Evolutionary conservation across 2,113 vertebrate genomes (phyloP).

Genomic region (Phodopus roborovskii): DNA sequence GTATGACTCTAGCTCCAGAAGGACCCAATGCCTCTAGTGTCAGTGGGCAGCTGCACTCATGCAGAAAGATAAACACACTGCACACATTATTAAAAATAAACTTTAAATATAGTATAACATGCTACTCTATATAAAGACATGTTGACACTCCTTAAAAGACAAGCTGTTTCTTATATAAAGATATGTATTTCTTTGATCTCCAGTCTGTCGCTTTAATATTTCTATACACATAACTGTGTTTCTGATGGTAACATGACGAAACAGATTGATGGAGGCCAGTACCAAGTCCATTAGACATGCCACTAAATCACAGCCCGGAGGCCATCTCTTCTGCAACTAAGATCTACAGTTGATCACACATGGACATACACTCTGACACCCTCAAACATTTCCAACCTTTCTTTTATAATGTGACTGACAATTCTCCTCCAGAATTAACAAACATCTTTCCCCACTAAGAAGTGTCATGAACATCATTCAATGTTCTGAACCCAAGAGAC

Average conservation of each 20-base stretch:
- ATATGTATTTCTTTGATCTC: conserved; percentile 71
- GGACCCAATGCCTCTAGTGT: neutral
- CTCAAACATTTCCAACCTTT: conserved; percentile 73
- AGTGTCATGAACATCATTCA: neutral
- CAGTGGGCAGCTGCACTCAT: neutral
- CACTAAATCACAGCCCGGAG: conserved; percentile 81
- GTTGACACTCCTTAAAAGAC: neutral
- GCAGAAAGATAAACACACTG: neutral
- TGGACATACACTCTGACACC: conserved; percentile 67
- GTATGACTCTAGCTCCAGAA: neutral
- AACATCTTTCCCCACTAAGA: neutral
- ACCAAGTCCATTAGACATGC: conserved; percentile 71
- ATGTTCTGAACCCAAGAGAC: neutral
- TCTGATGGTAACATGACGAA: conserved; percentile 80
- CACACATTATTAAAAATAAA: neutral
- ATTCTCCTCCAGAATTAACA: neutral
- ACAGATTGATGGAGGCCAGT: conserved; percentile 78
- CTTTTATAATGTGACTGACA: neutral
- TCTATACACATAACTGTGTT: conserved; percentile 81
- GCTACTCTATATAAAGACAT: neutral
- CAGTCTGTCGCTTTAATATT: conserved; percentile 76
- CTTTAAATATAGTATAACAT: neutral
- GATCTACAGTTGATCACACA: conserved; percentile 80
- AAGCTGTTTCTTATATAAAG: neutral
- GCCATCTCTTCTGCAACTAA: conserved; percentile 80